Evolutionary conservation across 2,797 vertebrate species (phyloP).

Genomic region (Crocidura indochinensis): DNA sequence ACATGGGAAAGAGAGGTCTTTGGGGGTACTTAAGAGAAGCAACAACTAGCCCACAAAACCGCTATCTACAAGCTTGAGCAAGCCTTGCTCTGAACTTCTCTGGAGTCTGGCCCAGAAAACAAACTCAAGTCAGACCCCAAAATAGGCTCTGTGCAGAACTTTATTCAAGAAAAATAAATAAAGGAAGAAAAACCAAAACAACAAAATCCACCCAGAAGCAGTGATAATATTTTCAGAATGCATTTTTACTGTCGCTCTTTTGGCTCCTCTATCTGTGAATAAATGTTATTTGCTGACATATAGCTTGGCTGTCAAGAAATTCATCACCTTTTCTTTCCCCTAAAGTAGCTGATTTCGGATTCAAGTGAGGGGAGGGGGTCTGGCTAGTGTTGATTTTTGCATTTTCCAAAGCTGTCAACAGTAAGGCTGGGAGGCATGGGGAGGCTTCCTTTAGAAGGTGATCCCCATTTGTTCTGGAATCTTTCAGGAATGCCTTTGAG

Average conservation of each 20-base stretch:
- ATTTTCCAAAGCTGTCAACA: background rate
- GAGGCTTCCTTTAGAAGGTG: background rate
- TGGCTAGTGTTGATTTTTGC: slow-evolving; percentile 3
- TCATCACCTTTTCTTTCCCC: background rate
- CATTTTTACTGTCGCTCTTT: slow-evolving; percentile 63
- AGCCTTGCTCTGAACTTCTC: slow-evolving; percentile 73
- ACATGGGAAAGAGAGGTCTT: slow-evolving; percentile 84
- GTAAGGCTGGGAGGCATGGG: background rate
- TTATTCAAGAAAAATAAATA: slow-evolving; percentile 61
- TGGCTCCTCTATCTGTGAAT: slow-evolving; percentile 64
- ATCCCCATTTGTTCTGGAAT: background rate
- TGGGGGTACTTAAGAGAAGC: slow-evolving; percentile 67
- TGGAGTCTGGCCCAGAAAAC: slow-evolving; percentile 86
- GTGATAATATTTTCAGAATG: slow-evolving; percentile 57
- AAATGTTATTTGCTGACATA: slow-evolving; percentile 54
- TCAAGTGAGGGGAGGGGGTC: background rate
- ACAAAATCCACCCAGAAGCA: slow-evolving; percentile 40
- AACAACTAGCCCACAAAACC: slow-evolving; percentile 84
- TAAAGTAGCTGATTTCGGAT: slow-evolving; percentile 53
- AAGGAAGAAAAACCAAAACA: background rate
- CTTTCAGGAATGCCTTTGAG: slow-evolving; percentile 53
- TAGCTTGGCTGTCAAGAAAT: slow-evolving; percentile 53
- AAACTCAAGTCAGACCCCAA: slow-evolving; percentile 77
- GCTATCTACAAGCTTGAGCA: slow-evolving; percentile 83
- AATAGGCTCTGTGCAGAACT: slow-evolving; percentile 71